Percentiles rank a stretch among this genome's conserved stretches.
phyloP scores from a whole-genome alignment of 2,113 vertebrate genomes.

The Cynoglossus semilaevis region DNA sequence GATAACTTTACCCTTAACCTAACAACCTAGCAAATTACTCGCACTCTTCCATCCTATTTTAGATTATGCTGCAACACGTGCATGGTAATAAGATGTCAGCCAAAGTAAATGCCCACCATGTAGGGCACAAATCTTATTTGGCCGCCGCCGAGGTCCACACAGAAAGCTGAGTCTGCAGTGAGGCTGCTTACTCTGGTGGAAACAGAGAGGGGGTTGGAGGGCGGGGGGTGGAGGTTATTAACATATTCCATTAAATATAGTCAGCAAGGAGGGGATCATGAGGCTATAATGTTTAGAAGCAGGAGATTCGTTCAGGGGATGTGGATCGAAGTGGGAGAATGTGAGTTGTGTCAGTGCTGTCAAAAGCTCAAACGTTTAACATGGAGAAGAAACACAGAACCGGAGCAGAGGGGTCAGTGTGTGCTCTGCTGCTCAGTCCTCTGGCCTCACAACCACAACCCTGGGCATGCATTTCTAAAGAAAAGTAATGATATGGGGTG shows the following conservation, averaged over 20 bases:
- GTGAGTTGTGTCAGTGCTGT: neutral
- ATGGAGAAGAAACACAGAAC: too few relatives aligned
- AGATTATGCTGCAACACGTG: conserved; percentile 77
- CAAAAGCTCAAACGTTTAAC: too few relatives aligned
- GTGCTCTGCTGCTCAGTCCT: too few relatives aligned
- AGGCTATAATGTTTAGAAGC: conserved; percentile 70
- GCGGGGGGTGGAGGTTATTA: conserved; percentile 62
- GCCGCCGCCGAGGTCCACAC: conserved; percentile 64
- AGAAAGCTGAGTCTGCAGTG: conserved; percentile 78
- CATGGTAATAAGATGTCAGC: conserved; percentile 74
- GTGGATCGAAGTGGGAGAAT: conserved; percentile 32
- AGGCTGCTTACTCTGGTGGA: conserved; percentile 71
- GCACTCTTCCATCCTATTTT: conserved; percentile 68
- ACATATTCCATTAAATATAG: conserved; percentile 79
- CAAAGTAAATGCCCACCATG: conserved; percentile 79
- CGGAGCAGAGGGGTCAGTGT: too few relatives aligned
- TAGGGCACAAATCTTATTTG: conserved; percentile 83
- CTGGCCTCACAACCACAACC: too few relatives aligned
- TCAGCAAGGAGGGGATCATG: conserved; percentile 52
- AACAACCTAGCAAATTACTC: conserved; percentile 77
- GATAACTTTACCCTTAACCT: conserved; percentile 76
- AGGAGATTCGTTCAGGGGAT: conserved; percentile 28
- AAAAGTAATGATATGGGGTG: too few relatives aligned
- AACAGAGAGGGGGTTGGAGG: conserved; percentile 56
- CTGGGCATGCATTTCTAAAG: too few relatives aligned